Evolutionary conservation across 2,113 vertebrate genomes (phyloP).

Genomic region (Numida meleagris): DNA sequence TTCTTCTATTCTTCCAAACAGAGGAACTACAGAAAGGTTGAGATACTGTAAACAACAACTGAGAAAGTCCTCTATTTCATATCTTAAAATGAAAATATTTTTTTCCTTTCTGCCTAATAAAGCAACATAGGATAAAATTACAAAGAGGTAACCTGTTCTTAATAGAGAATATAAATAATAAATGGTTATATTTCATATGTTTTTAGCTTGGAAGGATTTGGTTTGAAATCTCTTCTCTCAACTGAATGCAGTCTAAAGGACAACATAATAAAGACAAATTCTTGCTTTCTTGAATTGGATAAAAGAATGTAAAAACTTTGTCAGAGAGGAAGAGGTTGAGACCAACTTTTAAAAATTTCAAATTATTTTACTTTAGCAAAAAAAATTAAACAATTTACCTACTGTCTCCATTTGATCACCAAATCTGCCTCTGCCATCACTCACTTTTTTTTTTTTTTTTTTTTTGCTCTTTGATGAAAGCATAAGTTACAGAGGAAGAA

Average conservation of each 20-base stretch:
- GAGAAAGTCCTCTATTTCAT: background rate
- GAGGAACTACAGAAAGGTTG: background rate
- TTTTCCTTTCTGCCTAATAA: background rate
- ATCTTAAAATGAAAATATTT: background rate
- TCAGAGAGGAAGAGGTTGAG: background rate
- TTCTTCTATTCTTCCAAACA: background rate
- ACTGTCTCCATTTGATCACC: background rate
- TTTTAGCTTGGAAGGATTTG: background rate
- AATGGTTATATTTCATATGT: background rate
- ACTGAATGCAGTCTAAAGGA: background rate
- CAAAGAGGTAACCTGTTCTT: background rate
- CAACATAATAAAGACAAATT: background rate
- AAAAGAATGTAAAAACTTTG: background rate
- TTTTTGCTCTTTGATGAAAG: background rate
- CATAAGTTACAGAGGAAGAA: background rate
- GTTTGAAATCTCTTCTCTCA: background rate
- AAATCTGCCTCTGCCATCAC: background rate
- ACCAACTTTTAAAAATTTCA: background rate
- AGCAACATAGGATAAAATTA: background rate
- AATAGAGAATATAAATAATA: background rate
- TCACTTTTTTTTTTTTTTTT: background rate
- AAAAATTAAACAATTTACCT: background rate
- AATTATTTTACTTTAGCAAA: background rate
- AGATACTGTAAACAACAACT: background rate
- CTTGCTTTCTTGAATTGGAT: background rate